Conservation (phyloP, 2,888 invertebrate genomes). For the Belgica antarctica region DNA sequence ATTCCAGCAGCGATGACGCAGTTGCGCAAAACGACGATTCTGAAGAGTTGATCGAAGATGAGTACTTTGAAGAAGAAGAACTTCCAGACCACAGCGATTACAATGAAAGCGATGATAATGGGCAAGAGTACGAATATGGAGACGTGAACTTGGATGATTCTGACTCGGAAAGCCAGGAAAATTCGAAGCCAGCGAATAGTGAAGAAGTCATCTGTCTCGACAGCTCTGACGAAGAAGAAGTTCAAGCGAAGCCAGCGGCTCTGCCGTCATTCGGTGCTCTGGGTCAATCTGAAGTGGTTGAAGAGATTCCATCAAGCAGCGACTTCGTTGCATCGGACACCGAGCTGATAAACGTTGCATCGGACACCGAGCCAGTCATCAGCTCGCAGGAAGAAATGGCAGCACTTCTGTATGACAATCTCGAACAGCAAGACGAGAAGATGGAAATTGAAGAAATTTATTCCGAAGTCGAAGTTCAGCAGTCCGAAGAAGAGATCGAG, state of each 20-base stretch:
- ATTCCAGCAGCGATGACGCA: background rate
- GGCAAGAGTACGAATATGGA: background rate
- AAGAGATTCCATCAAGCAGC: background rate
- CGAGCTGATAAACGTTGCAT: no score
- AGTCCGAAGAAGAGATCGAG: background rate
- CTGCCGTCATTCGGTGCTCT: background rate
- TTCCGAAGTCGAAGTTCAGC: no score
- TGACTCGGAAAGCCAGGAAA: no score
- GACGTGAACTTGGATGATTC: slow-evolving; percentile 18
- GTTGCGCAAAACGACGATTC: background rate
- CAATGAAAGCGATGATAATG: background rate
- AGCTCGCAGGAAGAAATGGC: no score
- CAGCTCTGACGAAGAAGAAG: background rate
- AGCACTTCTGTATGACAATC: no score
- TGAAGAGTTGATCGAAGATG: slow-evolving; percentile 10
- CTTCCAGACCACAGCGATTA: slow-evolving; percentile 27
- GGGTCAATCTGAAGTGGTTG: background rate
- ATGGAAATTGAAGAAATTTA: background rate
- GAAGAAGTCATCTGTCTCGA: slow-evolving; percentile 7
- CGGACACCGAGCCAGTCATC: no score
- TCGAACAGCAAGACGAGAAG: background rate
- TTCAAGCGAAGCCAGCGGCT: background rate
- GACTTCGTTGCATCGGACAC: no score
- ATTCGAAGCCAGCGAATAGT: background rate
- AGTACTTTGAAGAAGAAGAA: slow-evolving; percentile 38